A percentile compares a stretch with the other conserved stretches of the same genome.
Conservation (phyloP, 2,888 invertebrate species). For the Epinotia ramella region DNA sequence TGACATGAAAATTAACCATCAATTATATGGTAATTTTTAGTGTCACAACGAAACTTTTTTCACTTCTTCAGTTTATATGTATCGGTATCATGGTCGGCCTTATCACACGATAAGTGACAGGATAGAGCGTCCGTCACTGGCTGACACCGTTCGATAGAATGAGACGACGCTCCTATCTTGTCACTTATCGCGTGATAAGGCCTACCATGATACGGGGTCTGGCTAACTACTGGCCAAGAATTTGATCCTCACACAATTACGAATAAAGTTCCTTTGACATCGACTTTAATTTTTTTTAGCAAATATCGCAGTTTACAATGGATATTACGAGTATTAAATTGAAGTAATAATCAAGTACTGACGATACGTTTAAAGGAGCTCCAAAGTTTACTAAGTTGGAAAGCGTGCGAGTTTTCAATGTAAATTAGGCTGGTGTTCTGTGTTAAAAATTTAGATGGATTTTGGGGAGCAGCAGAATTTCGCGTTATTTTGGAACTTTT, state of each 20-base stretch:
- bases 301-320: background rate
- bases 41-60: no score
- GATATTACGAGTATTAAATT: constrained; percentile 2
- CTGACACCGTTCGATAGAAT: no score
- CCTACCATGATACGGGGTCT: no score
- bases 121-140: no score
- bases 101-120: no score
- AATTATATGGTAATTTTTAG: no score
- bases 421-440: constrained; percentile 26
- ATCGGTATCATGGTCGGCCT: no score
- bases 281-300: background rate
- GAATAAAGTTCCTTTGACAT: background rate
- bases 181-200: no score
- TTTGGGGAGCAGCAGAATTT: constrained; percentile 35
- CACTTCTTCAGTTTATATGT: no score
- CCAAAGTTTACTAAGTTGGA: constrained; percentile 6
- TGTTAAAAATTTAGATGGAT: constrained; percentile 40
- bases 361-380: constrained; percentile 14
- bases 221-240: no score
- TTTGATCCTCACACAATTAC: background rate
- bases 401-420: constrained; percentile 24
- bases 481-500: constrained; percentile 42
- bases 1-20: no score
- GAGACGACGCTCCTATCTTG: no score
- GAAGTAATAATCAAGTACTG: constrained; percentile 3